Conservation (phyloP, 2,888 invertebrate species). For the Cancer borealis region DNA sequence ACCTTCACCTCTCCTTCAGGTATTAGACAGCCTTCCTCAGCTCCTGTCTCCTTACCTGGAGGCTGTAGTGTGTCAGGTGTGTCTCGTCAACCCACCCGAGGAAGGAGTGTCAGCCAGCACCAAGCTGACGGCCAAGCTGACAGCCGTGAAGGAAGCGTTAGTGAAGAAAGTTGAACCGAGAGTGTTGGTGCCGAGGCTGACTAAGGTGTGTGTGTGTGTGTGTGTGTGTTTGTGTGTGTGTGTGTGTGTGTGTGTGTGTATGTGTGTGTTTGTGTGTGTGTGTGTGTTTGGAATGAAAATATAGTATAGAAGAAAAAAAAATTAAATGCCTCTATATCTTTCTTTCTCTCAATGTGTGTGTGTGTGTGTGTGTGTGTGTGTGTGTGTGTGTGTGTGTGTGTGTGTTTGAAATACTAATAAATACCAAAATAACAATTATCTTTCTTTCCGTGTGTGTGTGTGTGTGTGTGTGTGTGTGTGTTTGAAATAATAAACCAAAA, state of each 20-base stretch:
- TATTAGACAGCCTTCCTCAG: conserved; percentile 54
- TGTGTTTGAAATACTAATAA: background rate
- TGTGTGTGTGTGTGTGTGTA: background rate
- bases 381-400: conserved; percentile 1
- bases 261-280: conserved; percentile 1
- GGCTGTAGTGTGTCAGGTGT: conserved; percentile 48
- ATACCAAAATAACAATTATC: too few relatives aligned
- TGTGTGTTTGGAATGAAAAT: background rate
- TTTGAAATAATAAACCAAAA: too few relatives aligned
- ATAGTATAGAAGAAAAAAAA: too few relatives aligned
- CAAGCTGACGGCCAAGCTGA: background rate
- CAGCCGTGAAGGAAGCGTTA: background rate
- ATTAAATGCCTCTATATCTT: too few relatives aligned
- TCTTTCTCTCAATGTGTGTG: too few relatives aligned
- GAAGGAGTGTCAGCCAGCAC: background rate
- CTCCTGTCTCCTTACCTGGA: conserved; percentile 48
- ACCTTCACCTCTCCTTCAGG: background rate
- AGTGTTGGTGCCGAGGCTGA: conserved; percentile 22
- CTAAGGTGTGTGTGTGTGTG: conserved; percentile 24
- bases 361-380: background rate
- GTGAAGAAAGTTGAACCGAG: background rate
- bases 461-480: too few relatives aligned
- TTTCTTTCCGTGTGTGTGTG: too few relatives aligned
- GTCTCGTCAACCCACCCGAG: background rate
- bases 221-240: background rate